Evolutionary conservation across 2,113 vertebrate species (phyloP), one percentile per base, ranked within the genome.

Genomic region (Grammomys surdaster): DNA sequence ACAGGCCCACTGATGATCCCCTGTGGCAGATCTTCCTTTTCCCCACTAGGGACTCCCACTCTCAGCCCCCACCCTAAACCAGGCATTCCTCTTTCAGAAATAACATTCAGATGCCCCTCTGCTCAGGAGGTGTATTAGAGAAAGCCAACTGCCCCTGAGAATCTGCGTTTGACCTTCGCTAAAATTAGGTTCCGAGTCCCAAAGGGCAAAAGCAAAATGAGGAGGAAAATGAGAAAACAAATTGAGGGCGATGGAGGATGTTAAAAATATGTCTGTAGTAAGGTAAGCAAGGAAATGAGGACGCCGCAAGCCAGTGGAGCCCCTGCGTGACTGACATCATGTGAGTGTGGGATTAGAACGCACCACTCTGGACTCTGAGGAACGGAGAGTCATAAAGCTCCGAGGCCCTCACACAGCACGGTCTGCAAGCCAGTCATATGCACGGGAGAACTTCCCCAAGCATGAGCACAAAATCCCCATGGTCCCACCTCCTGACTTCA

Each of bases 101-200:
- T 7, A 4, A 17, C 76, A 36, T 24, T 24, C 7, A 0, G 19
- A 5, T 3, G 43, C 8, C 4, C 1, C 22, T 3, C n/a, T 73
- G 33, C 48, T 65, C 91, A 11, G 22, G 56, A 85, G 69, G 46
- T 28, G 65, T 17, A 31, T 40, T 20, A 26, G 28, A 40, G 56
- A 94, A 78, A 69, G 48, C n/a, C 85, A 72, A 69, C 0, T 0
- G 65, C 73, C 82, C 80, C 75, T 54, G 8, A 58, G 91, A 94
- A 85, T 69, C 69, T 0, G 31, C 10, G 0, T 28, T 46, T 96
- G 95, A 94, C 91, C 95, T 96, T 93, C 75, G 0, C 70, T 94
- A 89, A 94, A 96, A 96, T 95, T 97, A 97, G 98, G 97, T 98
- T 97, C 97, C 84, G 36, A 87, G 94, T 94, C 98, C 94, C 95